Conservation (phyloP, 2,888 invertebrate genomes). For the Phymatocera aterrima region DNA sequence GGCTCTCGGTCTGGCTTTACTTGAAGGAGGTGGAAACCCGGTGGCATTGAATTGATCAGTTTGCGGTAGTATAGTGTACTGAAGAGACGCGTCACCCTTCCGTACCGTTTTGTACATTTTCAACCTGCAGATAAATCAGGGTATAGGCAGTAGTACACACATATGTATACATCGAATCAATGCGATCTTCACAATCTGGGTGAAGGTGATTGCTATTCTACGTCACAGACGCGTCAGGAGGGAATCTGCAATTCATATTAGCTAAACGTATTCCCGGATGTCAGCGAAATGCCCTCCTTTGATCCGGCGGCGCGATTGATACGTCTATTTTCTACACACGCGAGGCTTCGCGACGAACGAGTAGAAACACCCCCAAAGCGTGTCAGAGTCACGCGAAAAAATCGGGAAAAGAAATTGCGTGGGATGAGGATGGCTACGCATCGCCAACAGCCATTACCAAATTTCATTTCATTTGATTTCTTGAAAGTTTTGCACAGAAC, state of each 20-base stretch:
- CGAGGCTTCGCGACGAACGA: background rate
- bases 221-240: background rate
- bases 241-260: slow-evolving; percentile 23
- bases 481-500: background rate
- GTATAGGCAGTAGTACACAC: background rate
- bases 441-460: background rate
- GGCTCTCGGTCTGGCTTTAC: slow-evolving; percentile 53
- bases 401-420: background rate
- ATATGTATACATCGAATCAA: background rate
- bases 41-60: slow-evolving; percentile 75
- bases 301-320: slow-evolving; percentile 4
- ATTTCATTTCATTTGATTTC: background rate
- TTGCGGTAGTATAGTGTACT: slow-evolving; percentile 85
- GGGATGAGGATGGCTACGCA: too few species aligned
- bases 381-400: slow-evolving; percentile 22
- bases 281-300: background rate
- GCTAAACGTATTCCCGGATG: background rate
- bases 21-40: slow-evolving; percentile 53
- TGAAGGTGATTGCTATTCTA: background rate
- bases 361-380: background rate
- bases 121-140: slow-evolving; percentile 4
- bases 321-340: slow-evolving; percentile 18
- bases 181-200: background rate
- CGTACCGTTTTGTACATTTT: slow-evolving; percentile 86
- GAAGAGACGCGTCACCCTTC: slow-evolving; percentile 85